Conservation (phyloP, 2,888 invertebrate species). For the Ochropleura leucogaster region DNA sequence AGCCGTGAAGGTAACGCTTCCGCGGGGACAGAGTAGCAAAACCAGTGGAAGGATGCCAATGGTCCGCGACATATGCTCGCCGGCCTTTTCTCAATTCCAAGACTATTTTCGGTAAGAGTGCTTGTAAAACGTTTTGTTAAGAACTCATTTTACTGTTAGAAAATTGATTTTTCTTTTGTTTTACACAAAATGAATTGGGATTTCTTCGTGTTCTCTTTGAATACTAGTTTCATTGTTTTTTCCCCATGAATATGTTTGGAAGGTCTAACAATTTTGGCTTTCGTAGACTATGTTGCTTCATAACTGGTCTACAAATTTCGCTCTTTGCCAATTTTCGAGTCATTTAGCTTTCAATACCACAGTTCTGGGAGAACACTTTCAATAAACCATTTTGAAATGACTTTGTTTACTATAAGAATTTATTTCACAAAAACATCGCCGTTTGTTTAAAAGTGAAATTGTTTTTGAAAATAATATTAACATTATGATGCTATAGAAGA, state of each 20-base stretch:
- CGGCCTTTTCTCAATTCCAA: slow-evolving; percentile 73
- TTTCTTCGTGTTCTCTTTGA: background rate
- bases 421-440: too few relatives aligned
- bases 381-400: background rate
- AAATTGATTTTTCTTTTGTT: slow-evolving; percentile 30
- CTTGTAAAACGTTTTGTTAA: slow-evolving; percentile 66
- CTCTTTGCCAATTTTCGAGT: background rate
- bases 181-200: background rate
- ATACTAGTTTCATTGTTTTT: background rate
- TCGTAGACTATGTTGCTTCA: background rate
- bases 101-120: slow-evolving; percentile 73
- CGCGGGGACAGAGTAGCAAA: slow-evolving; percentile 67
- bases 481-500: too few relatives aligned
- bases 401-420: background rate
- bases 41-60: slow-evolving; percentile 83
- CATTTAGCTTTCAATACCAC: too few relatives aligned
- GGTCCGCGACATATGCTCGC: slow-evolving; percentile 76
- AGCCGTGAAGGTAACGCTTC: slow-evolving; percentile 56
- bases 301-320: background rate
- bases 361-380: background rate
- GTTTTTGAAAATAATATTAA: too few relatives aligned
- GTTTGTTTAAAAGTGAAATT: too few relatives aligned
- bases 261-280: background rate
- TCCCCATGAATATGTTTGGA: background rate
- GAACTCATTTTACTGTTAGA: slow-evolving; percentile 52